A percentile compares a stretch with the other conserved stretches of the same genome.
Evolutionary conservation across 2,797 vertebrate species (phyloP).

Genomic region (Lateolabrax maculatus): DNA sequence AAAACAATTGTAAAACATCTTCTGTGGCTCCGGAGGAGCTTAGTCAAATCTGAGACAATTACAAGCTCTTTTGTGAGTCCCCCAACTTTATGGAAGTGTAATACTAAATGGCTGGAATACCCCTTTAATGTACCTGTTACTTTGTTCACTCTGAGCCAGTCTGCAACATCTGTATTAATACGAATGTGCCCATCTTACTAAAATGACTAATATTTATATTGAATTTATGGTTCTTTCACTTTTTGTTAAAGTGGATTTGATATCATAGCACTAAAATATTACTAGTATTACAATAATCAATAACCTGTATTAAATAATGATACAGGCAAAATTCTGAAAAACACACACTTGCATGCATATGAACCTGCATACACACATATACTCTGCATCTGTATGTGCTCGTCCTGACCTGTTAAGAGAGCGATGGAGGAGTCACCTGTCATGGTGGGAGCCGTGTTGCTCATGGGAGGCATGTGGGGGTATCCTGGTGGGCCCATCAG

Average conservation of each 20-base stretch:
- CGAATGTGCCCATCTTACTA: not conserved
- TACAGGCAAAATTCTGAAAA: not conserved
- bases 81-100: not conserved
- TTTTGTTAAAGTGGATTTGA: not conserved
- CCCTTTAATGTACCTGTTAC: not conserved
- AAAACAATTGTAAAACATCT: slow-evolving; percentile 18
- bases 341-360: not conserved
- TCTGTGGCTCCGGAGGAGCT: not conserved
- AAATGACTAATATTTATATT: not conserved
- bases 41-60: slow-evolving; percentile 18
- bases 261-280: no score
- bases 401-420: slow-evolving; percentile 35
- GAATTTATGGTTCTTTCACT: not conserved
- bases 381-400: slow-evolving; percentile 7
- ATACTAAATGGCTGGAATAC: not conserved
- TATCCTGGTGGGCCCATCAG: slow-evolving; percentile 91
- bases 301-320: not conserved
- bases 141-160: not conserved
- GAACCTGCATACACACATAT: not conserved
- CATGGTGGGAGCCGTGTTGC: slow-evolving; percentile 86
- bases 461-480: slow-evolving; percentile 88
- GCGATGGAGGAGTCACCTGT: slow-evolving; percentile 81
- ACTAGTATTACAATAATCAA: no score
- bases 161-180: not conserved
- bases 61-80: not conserved